Conservation (phyloP, 2,888 invertebrate species). For the Beris morrisii region DNA sequence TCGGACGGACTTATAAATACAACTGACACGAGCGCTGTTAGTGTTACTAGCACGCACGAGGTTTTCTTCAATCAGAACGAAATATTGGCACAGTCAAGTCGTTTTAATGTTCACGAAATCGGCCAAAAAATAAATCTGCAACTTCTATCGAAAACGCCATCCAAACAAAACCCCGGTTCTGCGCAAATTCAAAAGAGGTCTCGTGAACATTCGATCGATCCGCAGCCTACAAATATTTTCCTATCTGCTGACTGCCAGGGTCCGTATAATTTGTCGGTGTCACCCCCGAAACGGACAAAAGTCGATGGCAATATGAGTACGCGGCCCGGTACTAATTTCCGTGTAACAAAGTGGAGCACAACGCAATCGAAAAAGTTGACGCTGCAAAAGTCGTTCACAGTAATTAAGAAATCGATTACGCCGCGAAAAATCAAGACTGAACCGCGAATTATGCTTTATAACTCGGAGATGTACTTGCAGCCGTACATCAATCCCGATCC, state of each 20-base stretch:
- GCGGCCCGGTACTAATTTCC: slow-evolving; percentile 28
- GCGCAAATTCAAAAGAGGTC: slow-evolving; percentile 5
- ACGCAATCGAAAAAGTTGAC: slow-evolving; percentile 42
- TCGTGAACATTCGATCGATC: slow-evolving; percentile 5
- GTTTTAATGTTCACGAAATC: slow-evolving; percentile 52
- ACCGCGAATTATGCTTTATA: slow-evolving; percentile 47
- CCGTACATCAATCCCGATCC: slow-evolving; percentile 58
- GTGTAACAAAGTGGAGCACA: slow-evolving; percentile 46
- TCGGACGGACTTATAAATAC: slow-evolving; percentile 43
- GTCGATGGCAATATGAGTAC: slow-evolving; percentile 42
- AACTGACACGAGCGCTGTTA: slow-evolving; percentile 33
- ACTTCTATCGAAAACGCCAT: background rate
- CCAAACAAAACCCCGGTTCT: background rate
- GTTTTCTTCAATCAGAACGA: slow-evolving; percentile 52
- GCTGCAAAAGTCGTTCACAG: slow-evolving; percentile 41
- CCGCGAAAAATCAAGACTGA: slow-evolving; percentile 46
- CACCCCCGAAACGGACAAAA: slow-evolving; percentile 52
- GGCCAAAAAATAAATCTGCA: slow-evolving; percentile 4
- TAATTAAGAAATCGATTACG: slow-evolving; percentile 48
- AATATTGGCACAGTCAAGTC: slow-evolving; percentile 55
- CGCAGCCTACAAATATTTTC: slow-evolving; percentile 2
- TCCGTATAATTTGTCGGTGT: slow-evolving; percentile 40
- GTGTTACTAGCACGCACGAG: slow-evolving; percentile 47
- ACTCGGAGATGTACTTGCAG: slow-evolving; percentile 52
- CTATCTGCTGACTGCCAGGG: background rate